Evolutionary conservation across 2,888 invertebrate species (phyloP).

Genomic region (Onthophagus sagittarius): DNA sequence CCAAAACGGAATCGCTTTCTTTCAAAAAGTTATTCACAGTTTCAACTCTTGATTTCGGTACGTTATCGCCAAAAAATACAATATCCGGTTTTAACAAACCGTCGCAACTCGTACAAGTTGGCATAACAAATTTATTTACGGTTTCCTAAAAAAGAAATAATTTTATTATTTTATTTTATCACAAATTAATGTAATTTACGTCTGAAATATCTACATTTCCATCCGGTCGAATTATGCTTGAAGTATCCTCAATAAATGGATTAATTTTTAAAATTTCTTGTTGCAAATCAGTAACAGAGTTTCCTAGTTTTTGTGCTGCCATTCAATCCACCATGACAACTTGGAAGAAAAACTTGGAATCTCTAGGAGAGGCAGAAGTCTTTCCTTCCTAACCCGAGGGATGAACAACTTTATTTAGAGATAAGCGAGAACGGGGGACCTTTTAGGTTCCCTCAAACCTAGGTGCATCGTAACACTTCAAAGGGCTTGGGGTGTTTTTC

Average conservation of each 20-base stretch:
- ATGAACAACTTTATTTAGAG: too few species aligned
- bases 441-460: too few species aligned
- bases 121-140: constrained; percentile 67
- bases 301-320: too few species aligned
- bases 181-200: constrained; percentile 44
- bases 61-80: constrained; percentile 95
- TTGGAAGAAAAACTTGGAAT: too few species aligned
- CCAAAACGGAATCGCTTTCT: constrained; percentile 73
- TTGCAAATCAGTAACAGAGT: constrained; percentile 78
- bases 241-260: constrained; percentile 56
- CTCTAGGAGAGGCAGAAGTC: too few species aligned
- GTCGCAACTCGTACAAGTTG: constrained; percentile 74
- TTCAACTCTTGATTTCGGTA: constrained; percentile 69
- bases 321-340: too few species aligned
- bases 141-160: constrained; percentile 55
- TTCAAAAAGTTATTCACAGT: constrained; percentile 62
- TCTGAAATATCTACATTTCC: constrained; percentile 87
- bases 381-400: too few species aligned
- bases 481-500: too few species aligned
- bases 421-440: too few species aligned
- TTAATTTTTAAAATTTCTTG: constrained; percentile 63
- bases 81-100: constrained; percentile 90
- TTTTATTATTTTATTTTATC: not conserved
- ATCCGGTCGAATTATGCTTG: constrained; percentile 75
- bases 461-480: too few species aligned